Conservation (phyloP, 2,113 vertebrate species). For the Muntiacus muntjak region DNA sequence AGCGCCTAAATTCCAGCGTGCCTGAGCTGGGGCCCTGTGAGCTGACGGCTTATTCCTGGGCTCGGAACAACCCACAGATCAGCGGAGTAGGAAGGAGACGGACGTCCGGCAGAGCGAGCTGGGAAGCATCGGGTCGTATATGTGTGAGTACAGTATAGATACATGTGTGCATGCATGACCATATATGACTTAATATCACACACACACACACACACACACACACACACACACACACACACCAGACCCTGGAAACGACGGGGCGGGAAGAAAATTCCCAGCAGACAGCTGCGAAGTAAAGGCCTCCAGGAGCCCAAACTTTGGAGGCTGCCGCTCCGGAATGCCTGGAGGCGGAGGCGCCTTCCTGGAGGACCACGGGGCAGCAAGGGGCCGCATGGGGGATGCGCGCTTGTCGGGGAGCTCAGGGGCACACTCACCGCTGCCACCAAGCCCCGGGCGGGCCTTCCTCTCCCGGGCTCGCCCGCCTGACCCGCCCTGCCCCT, state of each 20-base stretch:
- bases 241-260: not conserved
- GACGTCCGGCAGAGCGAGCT: not conserved
- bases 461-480: not conserved
- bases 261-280: not conserved
- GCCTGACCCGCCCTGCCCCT: fast-evolving
- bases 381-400: fast-evolving
- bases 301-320: not conserved
- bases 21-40: fast-evolving
- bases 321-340: not conserved
- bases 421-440: not conserved
- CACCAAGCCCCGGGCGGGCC: fast-evolving
- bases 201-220: not conserved
- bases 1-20: not conserved
- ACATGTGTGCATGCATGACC: not conserved
- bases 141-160: fast-evolving
- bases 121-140: not conserved
- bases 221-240: not conserved
- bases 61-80: too few species aligned
- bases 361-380: not conserved
- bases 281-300: not conserved
- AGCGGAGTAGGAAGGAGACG: fast-evolving
- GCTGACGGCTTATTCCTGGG: not conserved
- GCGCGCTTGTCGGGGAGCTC: fast-evolving
- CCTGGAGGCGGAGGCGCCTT: not conserved
- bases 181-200: not conserved